These are phyloP conservation scores for Zelostemma sp. DNA, from an alignment of 1,140 invertebrate genomes.

Conservation along the genomic window DNA sequence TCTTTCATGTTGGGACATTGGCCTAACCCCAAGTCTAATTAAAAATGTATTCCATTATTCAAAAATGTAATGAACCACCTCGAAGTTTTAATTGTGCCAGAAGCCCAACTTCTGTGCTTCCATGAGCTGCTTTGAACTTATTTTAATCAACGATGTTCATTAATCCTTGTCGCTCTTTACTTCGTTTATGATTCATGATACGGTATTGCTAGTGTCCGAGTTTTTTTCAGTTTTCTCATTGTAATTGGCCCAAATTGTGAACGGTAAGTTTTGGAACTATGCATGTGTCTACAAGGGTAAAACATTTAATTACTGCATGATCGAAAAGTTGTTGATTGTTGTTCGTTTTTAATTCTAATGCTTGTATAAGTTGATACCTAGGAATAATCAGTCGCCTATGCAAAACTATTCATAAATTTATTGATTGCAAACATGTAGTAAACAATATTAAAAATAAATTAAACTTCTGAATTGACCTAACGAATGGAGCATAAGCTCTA, in stretches of 20 bases:
- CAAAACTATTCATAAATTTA: too few relatives aligned
- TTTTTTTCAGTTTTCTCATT: constrained; percentile 22
- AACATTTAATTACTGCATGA: background rate
- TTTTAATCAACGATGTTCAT: constrained; percentile 18
- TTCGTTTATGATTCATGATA: constrained; percentile 23
- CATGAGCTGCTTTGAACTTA: constrained; percentile 13
- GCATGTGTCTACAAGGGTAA: too few relatives aligned
- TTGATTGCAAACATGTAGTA: too few relatives aligned
- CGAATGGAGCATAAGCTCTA: too few relatives aligned
- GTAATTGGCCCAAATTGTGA: constrained; percentile 12
- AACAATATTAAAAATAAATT: too few relatives aligned
- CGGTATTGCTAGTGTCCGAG: constrained; percentile 8
- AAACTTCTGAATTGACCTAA: too few relatives aligned
- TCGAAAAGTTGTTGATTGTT: background rate
- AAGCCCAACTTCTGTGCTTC: constrained; percentile 2
- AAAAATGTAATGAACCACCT: background rate
- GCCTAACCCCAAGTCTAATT: too few relatives aligned
- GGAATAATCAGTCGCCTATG: too few relatives aligned
- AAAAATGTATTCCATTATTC: background rate
- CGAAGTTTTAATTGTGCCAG: background rate
- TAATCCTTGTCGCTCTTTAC: constrained; percentile 17
- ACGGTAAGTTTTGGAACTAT: constrained; percentile 17
- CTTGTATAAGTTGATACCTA: too few relatives aligned
- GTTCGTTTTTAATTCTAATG: too few relatives aligned
- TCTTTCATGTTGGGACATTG: too few relatives aligned